Percentiles rank a stretch among this genome's conserved stretches.
Evolutionary conservation across 2,888 invertebrate genomes (phyloP).

Genomic region (Eupithecia subfuscata): DNA sequence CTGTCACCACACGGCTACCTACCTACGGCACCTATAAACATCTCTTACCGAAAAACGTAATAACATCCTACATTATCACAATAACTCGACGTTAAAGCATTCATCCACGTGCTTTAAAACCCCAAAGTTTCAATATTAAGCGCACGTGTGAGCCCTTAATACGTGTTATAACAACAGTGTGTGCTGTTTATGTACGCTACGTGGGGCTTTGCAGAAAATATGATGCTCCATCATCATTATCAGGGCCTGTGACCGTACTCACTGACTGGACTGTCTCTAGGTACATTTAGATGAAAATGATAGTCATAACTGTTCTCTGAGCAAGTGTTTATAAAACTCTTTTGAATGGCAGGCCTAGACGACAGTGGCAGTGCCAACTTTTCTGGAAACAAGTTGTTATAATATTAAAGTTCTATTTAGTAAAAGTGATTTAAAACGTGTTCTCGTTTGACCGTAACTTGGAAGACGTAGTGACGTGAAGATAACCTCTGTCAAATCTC

Average conservation of each 20-base stretch:
- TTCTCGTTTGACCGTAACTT: no score
- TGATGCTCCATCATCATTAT: background rate
- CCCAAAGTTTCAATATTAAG: slow-evolving; percentile 44
- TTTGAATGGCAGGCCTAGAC: no score
- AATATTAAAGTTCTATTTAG: no score
- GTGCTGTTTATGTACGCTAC: slow-evolving; percentile 29
- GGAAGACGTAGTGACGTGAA: no score
- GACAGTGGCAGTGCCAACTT: no score
- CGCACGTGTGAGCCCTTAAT: slow-evolving; percentile 44
- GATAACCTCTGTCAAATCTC: no score
- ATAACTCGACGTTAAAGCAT: slow-evolving; percentile 1
- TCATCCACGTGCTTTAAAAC: slow-evolving; percentile 39
- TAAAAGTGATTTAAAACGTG: no score
- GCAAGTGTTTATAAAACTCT: no score
- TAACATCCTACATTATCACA: background rate
- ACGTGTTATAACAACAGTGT: slow-evolving; percentile 38
- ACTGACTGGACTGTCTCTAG: background rate
- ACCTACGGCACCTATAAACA: no score
- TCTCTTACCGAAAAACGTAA: background rate
- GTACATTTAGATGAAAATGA: background rate
- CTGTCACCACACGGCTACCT: no score
- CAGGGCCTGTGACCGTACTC: background rate
- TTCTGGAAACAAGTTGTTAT: no score
- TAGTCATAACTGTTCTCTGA: no score
- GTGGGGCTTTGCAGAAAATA: slow-evolving; percentile 14